Percentiles rank a stretch among this genome's conserved stretches.
phyloP scores from a whole-genome alignment of 2,113 vertebrate genomes.

The Podarcis raffonei region DNA sequence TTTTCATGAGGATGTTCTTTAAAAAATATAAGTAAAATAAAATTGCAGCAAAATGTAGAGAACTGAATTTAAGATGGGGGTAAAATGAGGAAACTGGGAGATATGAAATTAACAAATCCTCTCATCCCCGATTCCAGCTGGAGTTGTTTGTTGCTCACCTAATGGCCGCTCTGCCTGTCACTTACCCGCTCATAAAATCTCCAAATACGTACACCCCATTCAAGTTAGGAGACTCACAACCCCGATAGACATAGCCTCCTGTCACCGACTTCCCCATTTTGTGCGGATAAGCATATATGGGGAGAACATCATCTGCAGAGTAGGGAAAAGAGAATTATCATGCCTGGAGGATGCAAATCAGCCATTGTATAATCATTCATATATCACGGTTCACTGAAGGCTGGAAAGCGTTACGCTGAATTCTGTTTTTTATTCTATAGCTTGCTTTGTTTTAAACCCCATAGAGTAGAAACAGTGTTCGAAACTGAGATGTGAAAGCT shows the following conservation, averaged over 20 bases:
- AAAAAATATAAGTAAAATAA: no score
- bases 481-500: no score
- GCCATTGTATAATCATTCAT: not conserved
- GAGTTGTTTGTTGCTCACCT: not conserved
- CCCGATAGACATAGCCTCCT: slow-evolving; percentile 92
- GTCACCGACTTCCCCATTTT: slow-evolving; percentile 94
- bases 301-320: slow-evolving; percentile 87
- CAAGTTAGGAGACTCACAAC: slow-evolving; percentile 93
- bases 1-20: no score
- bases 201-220: slow-evolving; percentile 97
- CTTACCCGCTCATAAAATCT: slow-evolving; percentile 98
- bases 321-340: slow-evolving; percentile 26
- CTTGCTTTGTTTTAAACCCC: no score
- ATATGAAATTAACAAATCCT: no score
- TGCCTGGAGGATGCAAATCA: not conserved
- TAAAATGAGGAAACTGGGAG: no score
- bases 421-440: not conserved
- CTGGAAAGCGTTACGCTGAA: no score
- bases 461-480: no score
- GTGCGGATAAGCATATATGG: slow-evolving; percentile 94
- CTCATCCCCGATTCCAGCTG: not conserved
- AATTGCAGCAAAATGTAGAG: no score
- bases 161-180: not conserved
- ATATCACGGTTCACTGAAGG: not conserved
- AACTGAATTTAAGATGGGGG: no score